These are phyloP conservation scores for Lithobates sylvaticus DNA, from an alignment of 2,797 vertebrate species.

Conservation along the genomic window DNA sequence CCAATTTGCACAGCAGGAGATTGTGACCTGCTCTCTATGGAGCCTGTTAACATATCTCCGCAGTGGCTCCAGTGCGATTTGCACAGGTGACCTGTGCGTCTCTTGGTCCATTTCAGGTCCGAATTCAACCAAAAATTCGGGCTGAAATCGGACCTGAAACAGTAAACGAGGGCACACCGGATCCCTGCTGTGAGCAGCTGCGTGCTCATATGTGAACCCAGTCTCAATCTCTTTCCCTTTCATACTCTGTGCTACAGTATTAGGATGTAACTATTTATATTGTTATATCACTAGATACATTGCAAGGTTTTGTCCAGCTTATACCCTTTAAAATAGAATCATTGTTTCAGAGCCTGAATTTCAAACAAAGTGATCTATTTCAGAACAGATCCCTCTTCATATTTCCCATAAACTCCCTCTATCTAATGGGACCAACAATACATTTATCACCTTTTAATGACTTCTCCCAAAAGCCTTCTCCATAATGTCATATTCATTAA, in stretches of 20 bases:
- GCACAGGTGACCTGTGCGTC: too few species aligned
- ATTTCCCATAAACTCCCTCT: conserved; percentile 21
- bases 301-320: background rate
- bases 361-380: conserved; percentile 20
- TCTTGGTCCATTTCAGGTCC: too few species aligned
- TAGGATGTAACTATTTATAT: background rate
- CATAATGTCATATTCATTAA: conserved; percentile 59
- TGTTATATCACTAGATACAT: background rate
- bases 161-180: too few species aligned
- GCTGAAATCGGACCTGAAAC: too few species aligned
- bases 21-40: too few species aligned
- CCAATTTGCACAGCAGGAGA: too few species aligned
- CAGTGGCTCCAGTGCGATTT: too few species aligned
- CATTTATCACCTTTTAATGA: conserved; percentile 57
- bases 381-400: conserved; percentile 51
- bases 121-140: too few species aligned
- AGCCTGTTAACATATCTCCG: too few species aligned
- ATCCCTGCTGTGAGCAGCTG: too few species aligned
- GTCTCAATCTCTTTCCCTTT: background rate
- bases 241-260: background rate
- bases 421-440: conserved; percentile 33
- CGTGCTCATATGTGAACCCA: too few species aligned
- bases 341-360: conserved; percentile 17
- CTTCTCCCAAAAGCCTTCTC: conserved; percentile 40
- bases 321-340: background rate